Base-by-base conservation (phyloP, 1,140 invertebrate species). In the Philaenus spumarius region DNA sequence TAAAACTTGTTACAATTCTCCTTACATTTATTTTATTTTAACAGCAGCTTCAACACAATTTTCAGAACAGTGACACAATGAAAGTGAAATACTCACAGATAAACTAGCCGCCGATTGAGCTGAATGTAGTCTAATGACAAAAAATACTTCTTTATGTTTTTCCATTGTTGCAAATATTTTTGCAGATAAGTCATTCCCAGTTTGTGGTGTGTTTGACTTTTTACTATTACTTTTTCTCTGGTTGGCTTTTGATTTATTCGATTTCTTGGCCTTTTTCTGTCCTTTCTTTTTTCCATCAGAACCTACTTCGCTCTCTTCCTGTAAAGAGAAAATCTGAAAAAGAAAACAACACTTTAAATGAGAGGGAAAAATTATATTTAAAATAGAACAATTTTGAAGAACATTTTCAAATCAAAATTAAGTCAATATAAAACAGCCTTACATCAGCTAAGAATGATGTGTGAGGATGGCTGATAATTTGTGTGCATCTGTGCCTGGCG, bases 71-170 rank as follows among this genome's bases (percentile, higher is more conserved):
- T 43, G 5, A n/a, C n/a, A 43, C 7, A 37, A 4, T 43, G n/a
- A 43, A 43, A 23, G 2, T 14, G 26, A n/a, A 14, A n/a, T 58
- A 81, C 82, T 83, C 75, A 91, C 88, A 66, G 86, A 85, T 74
- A 98, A 82, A 73, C 89, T 93, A 58, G 91, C 89, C 66, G 94
- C 94, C 65, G 89, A 90, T 75, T 98, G 95, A 47, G 88, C 90
- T 65, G 92, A 94, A 77, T 98, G 94, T 67, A 99, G 80, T 68
- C 89, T 81, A 62, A 99, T 98, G 35, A 98, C 97, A 77, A 99
- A 99, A 78, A 99, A 99, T 26, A 98, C 95, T 77, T 99, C 97
- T 76, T 98, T 98, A 72, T 99, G 97, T 71, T 99, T 99, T 73
- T 99, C 97, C 94, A 99, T 98, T 2, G 94, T 97, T 23, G 89